Percentiles rank a stretch among this genome's conserved stretches.
These are phyloP conservation scores for Microtus montanus DNA, from an alignment of 2,113 vertebrate species.

Conservation along the genomic window DNA sequence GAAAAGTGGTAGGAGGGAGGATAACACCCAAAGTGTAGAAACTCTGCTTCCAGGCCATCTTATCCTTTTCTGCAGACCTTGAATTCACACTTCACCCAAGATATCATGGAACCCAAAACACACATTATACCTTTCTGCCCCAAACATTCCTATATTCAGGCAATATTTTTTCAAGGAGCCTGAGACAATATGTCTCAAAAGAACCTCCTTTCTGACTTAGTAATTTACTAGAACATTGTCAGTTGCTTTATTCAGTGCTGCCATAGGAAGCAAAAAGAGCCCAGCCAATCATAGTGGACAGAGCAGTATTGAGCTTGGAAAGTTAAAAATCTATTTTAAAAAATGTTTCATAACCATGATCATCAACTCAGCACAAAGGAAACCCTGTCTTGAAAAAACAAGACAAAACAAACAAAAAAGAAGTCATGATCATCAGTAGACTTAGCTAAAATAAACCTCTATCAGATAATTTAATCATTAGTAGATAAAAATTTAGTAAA, in stretches of 20 bases:
- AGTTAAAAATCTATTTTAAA: neutral
- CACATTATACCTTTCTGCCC: neutral
- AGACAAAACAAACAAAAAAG: too few species aligned
- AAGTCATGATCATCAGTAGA: neutral
- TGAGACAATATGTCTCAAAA: slow-evolving; percentile 17
- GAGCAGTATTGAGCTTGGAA: neutral
- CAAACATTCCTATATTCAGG: neutral
- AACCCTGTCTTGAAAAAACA: neutral
- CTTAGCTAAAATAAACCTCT: slow-evolving; percentile 48
- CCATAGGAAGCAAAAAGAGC: neutral
- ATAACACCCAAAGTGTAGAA: neutral
- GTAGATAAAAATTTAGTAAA: slow-evolving; percentile 28
- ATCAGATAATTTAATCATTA: slow-evolving; percentile 18
- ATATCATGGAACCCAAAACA: neutral
- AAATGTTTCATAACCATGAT: neutral
- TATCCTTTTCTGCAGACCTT: neutral
- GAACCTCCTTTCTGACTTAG: neutral
- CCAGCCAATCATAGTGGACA: neutral
- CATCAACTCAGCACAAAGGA: neutral
- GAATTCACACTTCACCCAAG: too few species aligned
- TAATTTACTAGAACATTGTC: neutral
- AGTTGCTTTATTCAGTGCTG: neutral
- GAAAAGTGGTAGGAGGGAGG: neutral
- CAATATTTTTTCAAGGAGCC: neutral
- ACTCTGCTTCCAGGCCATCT: neutral